Evolutionary conservation across 2,888 invertebrate genomes (phyloP), one percentile per base, ranked within the genome.

Genomic region (Lasioglossum oenotherae): DNA sequence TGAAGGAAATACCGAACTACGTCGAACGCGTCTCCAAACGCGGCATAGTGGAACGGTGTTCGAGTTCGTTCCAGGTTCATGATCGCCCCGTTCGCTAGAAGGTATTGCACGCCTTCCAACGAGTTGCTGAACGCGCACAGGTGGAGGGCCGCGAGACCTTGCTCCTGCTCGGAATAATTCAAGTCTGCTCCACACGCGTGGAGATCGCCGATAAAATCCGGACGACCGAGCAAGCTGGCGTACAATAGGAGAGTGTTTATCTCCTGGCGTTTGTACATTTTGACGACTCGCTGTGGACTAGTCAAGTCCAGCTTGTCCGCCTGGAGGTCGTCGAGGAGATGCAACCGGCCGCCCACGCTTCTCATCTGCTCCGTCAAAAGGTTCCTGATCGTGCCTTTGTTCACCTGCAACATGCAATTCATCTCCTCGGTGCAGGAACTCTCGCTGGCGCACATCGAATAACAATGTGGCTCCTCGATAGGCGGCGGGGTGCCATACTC

Each of bases 31-130:
- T 98, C 98, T 23, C 98, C 98, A 95, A 98, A 98, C 53, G 98
- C 98, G 23, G 98, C 98, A 94, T 98, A 98, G 95, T 99, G 98
- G 83, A 99, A 96, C 0, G 98, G 98, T 73, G 97, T 97, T 94
- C 97, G 97, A 91, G 97, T 97, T 94, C 97, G 97, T 84, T 96
- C 96, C 93, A 97, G 96, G 95, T 97, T 97, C 14, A 97, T 96
- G 92, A 97, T 97, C 89, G 96, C 96, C 2, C 97, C 97, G 91
- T 97, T 96, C 46, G 96, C 95, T 74, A 98, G 96, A 77, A 98
- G 96, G 93, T 96, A 97, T 90, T 96, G 96, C 14, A 97, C 96
- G 87, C 98, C 97, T 31, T 97, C 96, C 75, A 97, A 95, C 87
- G 97, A 97, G n/a, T 98, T 97, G 91, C 97, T 97, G 93, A 98